phyloP scores from a whole-genome alignment of 2,888 invertebrate genomes.

The Herminia tarsipennalis region DNA sequence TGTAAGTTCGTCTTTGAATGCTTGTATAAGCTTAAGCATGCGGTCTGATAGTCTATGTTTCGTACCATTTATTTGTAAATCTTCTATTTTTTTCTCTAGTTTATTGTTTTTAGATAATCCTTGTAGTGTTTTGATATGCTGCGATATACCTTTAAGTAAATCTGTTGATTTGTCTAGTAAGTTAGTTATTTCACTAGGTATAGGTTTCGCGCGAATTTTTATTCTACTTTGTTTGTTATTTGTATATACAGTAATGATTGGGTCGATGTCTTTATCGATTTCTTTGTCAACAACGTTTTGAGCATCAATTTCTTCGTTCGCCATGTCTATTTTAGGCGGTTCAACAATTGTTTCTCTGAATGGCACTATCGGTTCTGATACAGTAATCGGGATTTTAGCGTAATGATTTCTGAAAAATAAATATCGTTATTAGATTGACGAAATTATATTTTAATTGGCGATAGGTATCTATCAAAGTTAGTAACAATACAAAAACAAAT shows the following conservation, averaged over 20 bases:
- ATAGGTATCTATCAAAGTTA: no score
- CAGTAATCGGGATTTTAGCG: slow-evolving; percentile 94
- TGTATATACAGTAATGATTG: slow-evolving; percentile 86
- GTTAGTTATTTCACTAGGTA: slow-evolving; percentile 89
- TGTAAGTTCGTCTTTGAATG: slow-evolving; percentile 85
- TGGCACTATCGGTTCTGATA: slow-evolving; percentile 98
- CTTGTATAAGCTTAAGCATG: slow-evolving; percentile 74
- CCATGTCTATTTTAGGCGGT: slow-evolving; percentile 93
- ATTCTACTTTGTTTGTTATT: slow-evolving; percentile 90
- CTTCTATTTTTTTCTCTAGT: slow-evolving; percentile 62
- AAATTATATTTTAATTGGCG: not conserved
- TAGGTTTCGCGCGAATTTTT: slow-evolving; percentile 90
- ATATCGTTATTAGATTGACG: not conserved
- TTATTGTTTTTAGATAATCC: slow-evolving; percentile 69
- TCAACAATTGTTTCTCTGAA: slow-evolving; percentile 97
- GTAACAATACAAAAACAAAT: no score
- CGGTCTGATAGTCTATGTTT: slow-evolving; percentile 70
- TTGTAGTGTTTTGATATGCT: slow-evolving; percentile 75
- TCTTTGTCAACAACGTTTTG: slow-evolving; percentile 79
- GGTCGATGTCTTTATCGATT: slow-evolving; percentile 77
- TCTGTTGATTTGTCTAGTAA: slow-evolving; percentile 90
- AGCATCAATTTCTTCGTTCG: slow-evolving; percentile 92
- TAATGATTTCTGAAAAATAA: slow-evolving; percentile 86
- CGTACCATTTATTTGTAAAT: slow-evolving; percentile 57
- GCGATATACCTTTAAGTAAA: slow-evolving; percentile 88